Percentiles rank a stretch among this genome's conserved stretches.
Evolutionary conservation across 1,140 invertebrate genomes (phyloP).

Genomic region (Drosophila arizonae): DNA sequence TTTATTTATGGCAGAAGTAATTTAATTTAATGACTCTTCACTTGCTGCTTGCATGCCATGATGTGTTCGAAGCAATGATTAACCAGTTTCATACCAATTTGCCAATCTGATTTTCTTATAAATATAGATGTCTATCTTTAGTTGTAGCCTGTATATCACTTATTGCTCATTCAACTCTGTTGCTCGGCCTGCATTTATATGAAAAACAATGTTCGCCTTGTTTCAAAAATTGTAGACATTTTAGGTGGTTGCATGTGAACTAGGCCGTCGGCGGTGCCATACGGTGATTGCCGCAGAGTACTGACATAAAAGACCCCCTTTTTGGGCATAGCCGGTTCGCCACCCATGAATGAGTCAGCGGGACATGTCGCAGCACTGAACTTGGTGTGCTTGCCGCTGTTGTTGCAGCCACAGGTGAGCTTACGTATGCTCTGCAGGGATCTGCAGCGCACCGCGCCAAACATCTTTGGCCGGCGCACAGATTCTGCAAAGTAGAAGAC

Average conservation of each 20-base stretch:
- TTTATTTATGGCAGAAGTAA: not conserved
- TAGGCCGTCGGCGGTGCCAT: constrained; percentile 48
- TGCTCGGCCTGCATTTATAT: not conserved
- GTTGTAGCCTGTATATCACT: not conserved
- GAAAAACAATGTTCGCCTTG: constrained; percentile 19
- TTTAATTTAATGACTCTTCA: not conserved
- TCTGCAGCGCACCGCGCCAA: constrained; percentile 60
- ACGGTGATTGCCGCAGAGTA: constrained; percentile 49
- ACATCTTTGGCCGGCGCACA: constrained; percentile 55
- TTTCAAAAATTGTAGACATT: constrained; percentile 46
- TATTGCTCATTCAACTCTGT: constrained; percentile 35
- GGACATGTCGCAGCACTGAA: constrained; percentile 31
- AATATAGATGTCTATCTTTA: not conserved
- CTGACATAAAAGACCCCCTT: constrained; percentile 70
- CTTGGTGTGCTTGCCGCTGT: constrained; percentile 1
- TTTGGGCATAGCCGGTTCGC: constrained; percentile 71
- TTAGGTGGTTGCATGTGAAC: constrained; percentile 57
- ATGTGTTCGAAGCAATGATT: no score
- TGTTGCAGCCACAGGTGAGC: constrained; percentile 51
- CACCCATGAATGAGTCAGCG: constrained; percentile 69
- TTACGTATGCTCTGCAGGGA: constrained; percentile 29
- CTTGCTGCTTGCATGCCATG: no score
- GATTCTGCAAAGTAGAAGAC: constrained; percentile 77
- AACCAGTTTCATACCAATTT: no score
- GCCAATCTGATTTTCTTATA: no score